These are phyloP conservation scores for Aphelinus certus DNA, from an alignment of 1,140 invertebrate species.

Conservation along the genomic window DNA sequence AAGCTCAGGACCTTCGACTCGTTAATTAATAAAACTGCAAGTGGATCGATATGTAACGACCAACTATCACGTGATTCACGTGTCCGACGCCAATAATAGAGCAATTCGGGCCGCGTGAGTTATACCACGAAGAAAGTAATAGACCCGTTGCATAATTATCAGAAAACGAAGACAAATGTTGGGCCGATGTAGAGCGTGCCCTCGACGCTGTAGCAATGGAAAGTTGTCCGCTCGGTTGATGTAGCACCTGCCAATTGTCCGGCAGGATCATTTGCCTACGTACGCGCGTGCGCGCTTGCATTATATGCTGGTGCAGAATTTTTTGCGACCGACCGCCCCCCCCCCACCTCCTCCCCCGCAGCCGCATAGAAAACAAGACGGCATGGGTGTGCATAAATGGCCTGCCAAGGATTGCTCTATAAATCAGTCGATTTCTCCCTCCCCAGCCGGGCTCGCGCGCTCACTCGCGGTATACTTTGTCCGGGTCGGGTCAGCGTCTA, in stretches of 20 bases:
- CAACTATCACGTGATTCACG: too few relatives aligned
- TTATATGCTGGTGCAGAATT: background rate
- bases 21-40: too few relatives aligned
- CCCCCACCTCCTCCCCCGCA: background rate
- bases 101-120: too few relatives aligned
- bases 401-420: slow-evolving; percentile 3
- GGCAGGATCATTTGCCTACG: slow-evolving; percentile 15
- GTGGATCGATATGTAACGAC: too few relatives aligned
- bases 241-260: slow-evolving; percentile 36
- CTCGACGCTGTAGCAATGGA: slow-evolving; percentile 3
- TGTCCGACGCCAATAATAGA: too few relatives aligned
- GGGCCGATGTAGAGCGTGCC: too few relatives aligned
- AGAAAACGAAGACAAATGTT: too few relatives aligned
- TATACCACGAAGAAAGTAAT: too few relatives aligned
- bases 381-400: background rate
- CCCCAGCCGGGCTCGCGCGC: background rate
- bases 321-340: background rate
- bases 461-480: background rate
- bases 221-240: slow-evolving; percentile 14
- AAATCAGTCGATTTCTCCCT: slow-evolving; percentile 18
- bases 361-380: background rate
- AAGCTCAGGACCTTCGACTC: too few relatives aligned
- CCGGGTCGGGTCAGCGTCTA: slow-evolving; percentile 27
- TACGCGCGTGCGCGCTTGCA: background rate
- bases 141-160: too few relatives aligned